These are phyloP conservation scores for Sitobion miscanthi DNA, from an alignment of 1,140 invertebrate species.

Conservation along the genomic window DNA sequence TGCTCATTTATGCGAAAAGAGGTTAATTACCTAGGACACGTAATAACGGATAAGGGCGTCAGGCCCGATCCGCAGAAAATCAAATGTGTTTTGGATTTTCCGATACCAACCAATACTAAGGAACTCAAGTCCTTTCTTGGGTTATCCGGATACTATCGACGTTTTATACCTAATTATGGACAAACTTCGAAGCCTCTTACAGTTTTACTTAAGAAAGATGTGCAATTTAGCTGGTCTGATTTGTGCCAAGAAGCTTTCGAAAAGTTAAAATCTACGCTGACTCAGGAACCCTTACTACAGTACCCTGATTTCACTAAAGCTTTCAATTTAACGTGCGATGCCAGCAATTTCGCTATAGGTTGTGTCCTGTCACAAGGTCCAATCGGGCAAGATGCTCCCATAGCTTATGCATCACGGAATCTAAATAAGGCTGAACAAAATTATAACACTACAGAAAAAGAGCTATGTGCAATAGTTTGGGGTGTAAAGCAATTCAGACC, in stretches of 20 bases:
- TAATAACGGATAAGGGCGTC: constrained; percentile 62
- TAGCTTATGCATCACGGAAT: constrained; percentile 63
- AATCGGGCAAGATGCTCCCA: constrained; percentile 59
- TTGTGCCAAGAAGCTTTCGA: neutral
- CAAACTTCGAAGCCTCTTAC: too few relatives aligned
- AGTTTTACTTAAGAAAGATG: neutral
- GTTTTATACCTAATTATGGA: too few relatives aligned
- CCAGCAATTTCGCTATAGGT: constrained; percentile 4
- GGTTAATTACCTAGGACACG: constrained; percentile 62
- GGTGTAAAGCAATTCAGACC: constrained; percentile 64
- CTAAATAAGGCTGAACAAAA: constrained; percentile 63
- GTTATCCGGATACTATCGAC: too few relatives aligned
- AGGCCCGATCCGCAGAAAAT: constrained; percentile 62
- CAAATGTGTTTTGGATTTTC: constrained; percentile 61
- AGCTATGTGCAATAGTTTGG: constrained; percentile 63
- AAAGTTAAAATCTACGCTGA: neutral
- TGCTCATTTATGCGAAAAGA: constrained; percentile 60
- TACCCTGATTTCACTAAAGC: neutral
- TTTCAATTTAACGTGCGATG: constrained; percentile 8
- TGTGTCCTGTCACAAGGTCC: constrained; percentile 61
- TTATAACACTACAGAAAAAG: constrained; percentile 63
- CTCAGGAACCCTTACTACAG: neutral
- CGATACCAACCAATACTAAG: too few relatives aligned
- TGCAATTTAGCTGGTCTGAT: neutral
- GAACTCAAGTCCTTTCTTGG: too few relatives aligned